Conservation (phyloP, 2,113 vertebrate genomes). For the Sterrhoptilus dennistouni region DNA sequence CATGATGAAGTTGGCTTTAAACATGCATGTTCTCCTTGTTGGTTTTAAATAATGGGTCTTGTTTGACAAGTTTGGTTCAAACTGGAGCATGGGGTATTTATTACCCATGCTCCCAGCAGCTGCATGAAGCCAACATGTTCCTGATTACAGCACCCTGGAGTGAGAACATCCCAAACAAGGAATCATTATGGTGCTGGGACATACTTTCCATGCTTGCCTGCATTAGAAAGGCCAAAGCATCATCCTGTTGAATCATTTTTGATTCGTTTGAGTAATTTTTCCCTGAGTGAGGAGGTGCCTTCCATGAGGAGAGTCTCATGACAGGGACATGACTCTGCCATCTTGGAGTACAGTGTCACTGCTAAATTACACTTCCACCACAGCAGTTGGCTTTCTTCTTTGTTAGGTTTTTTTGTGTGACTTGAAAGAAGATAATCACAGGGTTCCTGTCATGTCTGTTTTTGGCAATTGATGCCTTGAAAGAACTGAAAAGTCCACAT, state of each 20-base stretch:
- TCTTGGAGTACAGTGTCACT: background rate
- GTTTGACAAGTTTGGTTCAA: background rate
- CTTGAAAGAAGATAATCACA: background rate
- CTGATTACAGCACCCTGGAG: background rate
- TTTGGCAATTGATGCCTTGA: background rate
- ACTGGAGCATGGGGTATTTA: background rate
- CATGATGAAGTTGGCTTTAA: background rate
- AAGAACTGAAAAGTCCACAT: background rate
- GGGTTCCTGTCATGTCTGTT: background rate
- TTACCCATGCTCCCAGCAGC: background rate
- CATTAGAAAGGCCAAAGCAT: background rate
- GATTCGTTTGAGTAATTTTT: background rate
- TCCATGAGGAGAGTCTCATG: background rate
- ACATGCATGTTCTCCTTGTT: accelerated
- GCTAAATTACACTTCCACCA: background rate
- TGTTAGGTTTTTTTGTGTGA: background rate
- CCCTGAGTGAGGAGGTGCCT: background rate
- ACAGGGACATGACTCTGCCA: background rate
- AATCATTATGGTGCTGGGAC: background rate
- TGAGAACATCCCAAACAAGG: background rate
- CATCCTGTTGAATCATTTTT: background rate
- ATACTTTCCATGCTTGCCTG: background rate
- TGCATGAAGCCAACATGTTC: background rate
- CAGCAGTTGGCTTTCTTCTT: background rate
- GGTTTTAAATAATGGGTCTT: background rate